These are phyloP conservation scores for Hypercompe scribonia DNA, from an alignment of 2,888 invertebrate genomes.

Conservation along the genomic window DNA sequence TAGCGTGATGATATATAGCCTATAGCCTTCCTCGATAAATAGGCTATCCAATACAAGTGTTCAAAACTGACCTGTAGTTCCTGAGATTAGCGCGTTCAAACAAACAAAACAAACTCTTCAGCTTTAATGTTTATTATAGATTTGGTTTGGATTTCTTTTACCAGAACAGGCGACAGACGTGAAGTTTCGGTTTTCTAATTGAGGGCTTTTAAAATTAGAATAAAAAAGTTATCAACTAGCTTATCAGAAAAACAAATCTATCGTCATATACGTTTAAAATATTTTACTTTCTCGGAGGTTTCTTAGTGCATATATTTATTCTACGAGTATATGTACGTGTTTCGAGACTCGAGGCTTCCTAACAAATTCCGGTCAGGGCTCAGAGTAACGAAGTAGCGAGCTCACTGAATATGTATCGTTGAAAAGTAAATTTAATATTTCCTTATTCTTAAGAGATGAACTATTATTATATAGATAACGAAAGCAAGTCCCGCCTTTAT, in stretches of 20 bases:
- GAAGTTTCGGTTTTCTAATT: too few species aligned
- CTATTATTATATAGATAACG: not conserved
- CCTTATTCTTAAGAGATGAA: not conserved
- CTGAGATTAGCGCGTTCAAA: too few species aligned
- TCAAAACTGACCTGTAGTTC: too few species aligned
- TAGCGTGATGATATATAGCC: too few species aligned
- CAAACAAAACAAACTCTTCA: too few species aligned
- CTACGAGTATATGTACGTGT: slow-evolving; percentile 1
- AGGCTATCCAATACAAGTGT: too few species aligned
- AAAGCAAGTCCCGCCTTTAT: not conserved
- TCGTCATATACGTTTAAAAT: not conserved
- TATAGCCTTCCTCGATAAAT: too few species aligned
- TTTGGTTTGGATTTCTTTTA: too few species aligned
- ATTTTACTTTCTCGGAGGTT: not conserved
- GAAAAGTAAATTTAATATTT: not conserved
- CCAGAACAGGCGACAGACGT: too few species aligned
- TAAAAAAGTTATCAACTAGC: not conserved
- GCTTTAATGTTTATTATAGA: too few species aligned
- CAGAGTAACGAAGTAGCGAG: slow-evolving; percentile 1
- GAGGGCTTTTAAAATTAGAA: too few species aligned
- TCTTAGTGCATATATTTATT: slow-evolving; percentile 1
- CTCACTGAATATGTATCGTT: not conserved
- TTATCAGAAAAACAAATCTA: not conserved
- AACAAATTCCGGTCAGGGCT: slow-evolving; percentile 4
- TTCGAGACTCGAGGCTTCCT: not conserved